These are phyloP conservation scores for Dermatemys mawii DNA, from an alignment of 2,113 vertebrate species.

Conservation along the genomic window DNA sequence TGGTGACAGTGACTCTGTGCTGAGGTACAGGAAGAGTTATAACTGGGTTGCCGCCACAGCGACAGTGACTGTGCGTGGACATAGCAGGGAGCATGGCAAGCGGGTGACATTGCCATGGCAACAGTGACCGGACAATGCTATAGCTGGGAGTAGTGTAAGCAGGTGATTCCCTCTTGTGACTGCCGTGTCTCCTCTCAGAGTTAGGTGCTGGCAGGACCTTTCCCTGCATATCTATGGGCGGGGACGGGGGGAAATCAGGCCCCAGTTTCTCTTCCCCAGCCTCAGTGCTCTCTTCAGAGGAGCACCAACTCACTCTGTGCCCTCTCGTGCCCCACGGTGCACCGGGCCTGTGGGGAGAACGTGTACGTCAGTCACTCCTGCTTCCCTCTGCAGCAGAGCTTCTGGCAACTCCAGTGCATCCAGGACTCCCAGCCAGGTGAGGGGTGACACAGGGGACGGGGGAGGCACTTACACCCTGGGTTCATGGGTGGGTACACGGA, in stretches of 20 bases:
- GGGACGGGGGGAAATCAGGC: too few species aligned
- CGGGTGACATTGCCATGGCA: background rate
- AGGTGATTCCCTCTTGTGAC: too few species aligned
- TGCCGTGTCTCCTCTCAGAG: background rate
- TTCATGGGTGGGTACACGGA: too few species aligned
- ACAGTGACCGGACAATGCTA: background rate
- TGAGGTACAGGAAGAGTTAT: too few species aligned
- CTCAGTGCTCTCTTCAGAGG: background rate
- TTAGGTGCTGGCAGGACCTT: background rate
- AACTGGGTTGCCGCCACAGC: too few species aligned
- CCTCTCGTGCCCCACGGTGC: slow-evolving; percentile 66
- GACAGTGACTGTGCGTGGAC: background rate
- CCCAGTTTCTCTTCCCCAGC: too few species aligned
- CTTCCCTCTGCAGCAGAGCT: too few species aligned
- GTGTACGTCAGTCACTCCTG: slow-evolving; percentile 41
- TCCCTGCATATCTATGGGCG: background rate
- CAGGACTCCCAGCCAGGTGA: background rate
- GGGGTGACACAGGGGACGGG: too few species aligned
- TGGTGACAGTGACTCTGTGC: too few species aligned
- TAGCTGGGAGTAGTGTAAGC: background rate
- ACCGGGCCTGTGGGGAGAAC: slow-evolving; percentile 57
- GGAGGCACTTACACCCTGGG: too few species aligned
- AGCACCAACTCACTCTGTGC: background rate
- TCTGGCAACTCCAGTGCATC: background rate
- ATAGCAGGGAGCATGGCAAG: too few species aligned